Evolutionary conservation across 1,140 invertebrate genomes (phyloP).

Genomic region (Lamellibrachia luymesi): DNA sequence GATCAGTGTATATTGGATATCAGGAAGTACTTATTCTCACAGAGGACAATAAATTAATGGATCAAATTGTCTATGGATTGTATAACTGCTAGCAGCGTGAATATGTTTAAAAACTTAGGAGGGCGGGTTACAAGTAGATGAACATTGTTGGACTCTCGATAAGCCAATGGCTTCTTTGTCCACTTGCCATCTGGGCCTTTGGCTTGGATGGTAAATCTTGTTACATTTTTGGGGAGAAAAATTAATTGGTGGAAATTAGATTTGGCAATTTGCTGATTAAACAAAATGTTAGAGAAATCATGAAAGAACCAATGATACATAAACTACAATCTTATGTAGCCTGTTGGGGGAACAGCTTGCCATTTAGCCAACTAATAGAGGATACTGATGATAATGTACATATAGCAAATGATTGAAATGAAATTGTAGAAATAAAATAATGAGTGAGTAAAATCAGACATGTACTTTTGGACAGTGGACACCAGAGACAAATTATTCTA

Average conservation of each 20-base stretch:
- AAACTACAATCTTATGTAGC: not conserved
- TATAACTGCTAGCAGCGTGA: no score
- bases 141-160: no score
- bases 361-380: not conserved
- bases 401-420: not conserved
- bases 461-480: not conserved
- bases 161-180: no score
- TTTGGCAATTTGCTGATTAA: not conserved
- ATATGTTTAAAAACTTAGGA: no score
- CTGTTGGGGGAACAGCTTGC: not conserved
- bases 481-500: not conserved
- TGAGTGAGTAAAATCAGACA: not conserved
- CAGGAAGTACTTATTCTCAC: no score
- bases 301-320: not conserved
- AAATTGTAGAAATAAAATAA: not conserved
- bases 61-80: no score
- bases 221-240: no score
- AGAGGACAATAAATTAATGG: no score
- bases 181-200: no score
- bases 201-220: no score
- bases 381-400: not conserved
- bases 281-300: not conserved
- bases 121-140: no score
- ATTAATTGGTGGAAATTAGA: not conserved
- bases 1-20: no score